Evolutionary conservation across 2,888 invertebrate genomes (phyloP), one percentile per base, ranked within the genome.

Genomic region (Listrodromus nycthemerus): DNA sequence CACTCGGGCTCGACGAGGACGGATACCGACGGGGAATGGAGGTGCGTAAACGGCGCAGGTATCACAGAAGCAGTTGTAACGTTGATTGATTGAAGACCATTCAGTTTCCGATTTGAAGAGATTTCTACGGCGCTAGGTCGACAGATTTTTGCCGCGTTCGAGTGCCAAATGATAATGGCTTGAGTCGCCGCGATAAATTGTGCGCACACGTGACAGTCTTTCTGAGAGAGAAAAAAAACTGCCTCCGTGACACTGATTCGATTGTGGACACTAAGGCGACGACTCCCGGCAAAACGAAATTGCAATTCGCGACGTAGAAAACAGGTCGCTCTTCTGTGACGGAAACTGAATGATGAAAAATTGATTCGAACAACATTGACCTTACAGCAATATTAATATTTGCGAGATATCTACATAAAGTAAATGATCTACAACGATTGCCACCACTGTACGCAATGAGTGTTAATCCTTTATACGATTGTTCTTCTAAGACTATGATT

Each of bases 11-110:
- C 66, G 92, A 94, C 82, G 93, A 93, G 67, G 87, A 92, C n/a
- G 87, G 90, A 27, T 94, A 93, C 81, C 91, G 90, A 48, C 92
- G 92, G 80, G 95, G 94, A 24, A 91, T 94, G 82, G 95, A 95
- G 90, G 93, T 94, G 78, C 91, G 92, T 86, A 92, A 92, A 41
- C 89, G 92, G 74, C 88, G 89, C 61, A 90, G 89, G 76, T 92
- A 90, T 87, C 90, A 89, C 66, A 90, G 89, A 88, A 91, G 90
- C 74, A 91, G 89, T 75, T 91, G 91, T 80, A 93, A 92, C 73
- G 84, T 92, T 85, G 92, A 93, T 88, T 92, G 92, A 92, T 90
- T 92, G 89, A 93, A 91, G 70, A 88, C 90, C 66, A 92, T 93
- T 85, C 89, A 92, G 88, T 92, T 92, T 89, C 92, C 92, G 76